Percentiles rank a stretch among this genome's conserved stretches.
Conservation (phyloP, 2,888 invertebrate species). For the Sussaba pulchella region DNA sequence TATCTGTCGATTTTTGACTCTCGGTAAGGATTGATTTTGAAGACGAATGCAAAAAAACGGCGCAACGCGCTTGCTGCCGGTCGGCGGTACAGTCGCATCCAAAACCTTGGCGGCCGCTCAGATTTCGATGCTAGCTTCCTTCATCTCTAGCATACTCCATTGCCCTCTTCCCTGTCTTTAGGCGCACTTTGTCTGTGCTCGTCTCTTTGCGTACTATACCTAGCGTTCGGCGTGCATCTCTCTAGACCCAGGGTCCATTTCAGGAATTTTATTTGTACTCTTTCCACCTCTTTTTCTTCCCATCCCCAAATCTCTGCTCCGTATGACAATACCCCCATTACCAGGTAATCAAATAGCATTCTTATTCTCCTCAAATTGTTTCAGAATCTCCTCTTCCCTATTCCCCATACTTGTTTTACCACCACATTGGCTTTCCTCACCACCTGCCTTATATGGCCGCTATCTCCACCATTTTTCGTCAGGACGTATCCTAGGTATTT, state of each 20-base stretch:
- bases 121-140: background rate
- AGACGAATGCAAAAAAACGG: background rate
- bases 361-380: conserved; percentile 42
- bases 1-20: too few species aligned
- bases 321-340: conserved; percentile 34
- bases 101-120: background rate
- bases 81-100: background rate
- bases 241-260: conserved; percentile 39
- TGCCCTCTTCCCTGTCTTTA: background rate
- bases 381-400: conserved; percentile 45
- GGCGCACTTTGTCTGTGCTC: background rate
- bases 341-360: conserved; percentile 46
- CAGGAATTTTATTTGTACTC: conserved; percentile 26
- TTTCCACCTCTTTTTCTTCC: conserved; percentile 31
- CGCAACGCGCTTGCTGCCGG: background rate
- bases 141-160: background rate
- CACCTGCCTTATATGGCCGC: conserved; percentile 30
- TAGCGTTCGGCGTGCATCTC: conserved; percentile 31
- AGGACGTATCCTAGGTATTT: conserved; percentile 60
- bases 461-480: conserved; percentile 35
- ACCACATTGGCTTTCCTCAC: conserved; percentile 38
- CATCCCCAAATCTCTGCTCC: conserved; percentile 54
- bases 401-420: conserved; percentile 49
- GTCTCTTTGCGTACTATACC: conserved; percentile 31
- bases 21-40: too few species aligned